Conservation (phyloP, 2,113 vertebrate genomes). For the Galbula dea region DNA sequence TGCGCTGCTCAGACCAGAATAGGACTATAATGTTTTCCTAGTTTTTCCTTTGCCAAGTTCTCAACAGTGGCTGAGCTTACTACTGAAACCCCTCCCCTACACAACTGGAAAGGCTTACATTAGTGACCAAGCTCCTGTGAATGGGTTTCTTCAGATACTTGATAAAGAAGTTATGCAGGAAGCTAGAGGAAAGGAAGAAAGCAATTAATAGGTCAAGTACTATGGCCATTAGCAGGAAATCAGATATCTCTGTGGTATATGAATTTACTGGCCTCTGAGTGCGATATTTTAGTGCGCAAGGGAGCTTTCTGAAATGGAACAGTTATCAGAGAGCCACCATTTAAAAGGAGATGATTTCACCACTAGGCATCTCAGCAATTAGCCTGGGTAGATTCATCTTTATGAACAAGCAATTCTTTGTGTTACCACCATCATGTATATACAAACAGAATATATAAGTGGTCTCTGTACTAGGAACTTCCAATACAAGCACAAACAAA, state of each 20-base stretch:
- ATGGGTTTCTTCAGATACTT: slow-evolving; percentile 72
- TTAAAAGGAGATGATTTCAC: neutral
- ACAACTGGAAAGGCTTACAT: slow-evolving; percentile 59
- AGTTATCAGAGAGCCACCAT: neutral
- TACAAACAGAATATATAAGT: neutral
- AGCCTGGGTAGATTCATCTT: neutral
- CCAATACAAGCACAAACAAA: neutral
- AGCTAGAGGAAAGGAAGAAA: slow-evolving; percentile 39
- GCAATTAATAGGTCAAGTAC: neutral
- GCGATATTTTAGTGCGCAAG: neutral
- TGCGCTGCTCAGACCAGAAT: neutral
- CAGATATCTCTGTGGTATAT: neutral
- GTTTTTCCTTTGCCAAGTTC: neutral
- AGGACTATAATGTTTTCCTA: neutral
- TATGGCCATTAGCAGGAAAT: neutral
- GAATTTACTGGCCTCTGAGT: neutral
- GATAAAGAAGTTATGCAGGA: slow-evolving; percentile 68
- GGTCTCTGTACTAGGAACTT: neutral
- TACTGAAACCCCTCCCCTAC: neutral
- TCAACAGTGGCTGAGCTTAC: neutral
- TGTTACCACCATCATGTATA: neutral
- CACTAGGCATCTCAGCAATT: neutral
- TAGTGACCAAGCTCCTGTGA: slow-evolving; percentile 61
- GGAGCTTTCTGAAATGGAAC: neutral
- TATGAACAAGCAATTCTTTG: neutral